Evolutionary conservation across 2,888 invertebrate species (phyloP).

Genomic region (Leucophenga montana): DNA sequence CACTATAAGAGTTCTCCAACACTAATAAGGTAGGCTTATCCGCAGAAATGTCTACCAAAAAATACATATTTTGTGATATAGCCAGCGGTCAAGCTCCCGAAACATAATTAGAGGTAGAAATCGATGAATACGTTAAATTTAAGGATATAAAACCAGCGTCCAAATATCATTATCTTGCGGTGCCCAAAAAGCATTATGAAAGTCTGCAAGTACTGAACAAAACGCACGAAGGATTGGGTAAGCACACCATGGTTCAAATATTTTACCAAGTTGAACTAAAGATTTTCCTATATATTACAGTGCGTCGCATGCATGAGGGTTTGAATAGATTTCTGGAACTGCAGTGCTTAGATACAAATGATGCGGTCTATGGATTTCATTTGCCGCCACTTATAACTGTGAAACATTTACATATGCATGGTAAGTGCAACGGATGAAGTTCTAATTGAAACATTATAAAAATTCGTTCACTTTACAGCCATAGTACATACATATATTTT

Average conservation of each 20-base stretch:
- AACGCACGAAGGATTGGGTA: constrained; percentile 82
- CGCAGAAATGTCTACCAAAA: not conserved
- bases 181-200: constrained; percentile 84
- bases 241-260: constrained; percentile 55
- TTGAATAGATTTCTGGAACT: constrained; percentile 74
- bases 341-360: constrained; percentile 73
- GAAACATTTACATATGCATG: constrained; percentile 86
- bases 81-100: constrained; percentile 76
- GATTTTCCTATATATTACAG: constrained; percentile 72
- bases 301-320: constrained; percentile 78
- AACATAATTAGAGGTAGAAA: constrained; percentile 80
- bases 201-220: constrained; percentile 81
- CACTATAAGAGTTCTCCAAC: too few relatives aligned
- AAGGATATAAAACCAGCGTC: constrained; percentile 88
- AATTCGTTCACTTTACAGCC: constrained; percentile 53
- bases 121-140: constrained; percentile 85
- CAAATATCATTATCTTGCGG: constrained; percentile 84
- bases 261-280: too few relatives aligned
- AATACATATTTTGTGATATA: constrained; percentile 86
- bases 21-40: too few relatives aligned
- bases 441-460: not conserved
- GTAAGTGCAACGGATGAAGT: not conserved
- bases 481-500: constrained; percentile 75
- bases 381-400: constrained; percentile 93
- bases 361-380: constrained; percentile 85